Conservation (phyloP, 2,113 vertebrate species). For the Petroica traversi region DNA sequence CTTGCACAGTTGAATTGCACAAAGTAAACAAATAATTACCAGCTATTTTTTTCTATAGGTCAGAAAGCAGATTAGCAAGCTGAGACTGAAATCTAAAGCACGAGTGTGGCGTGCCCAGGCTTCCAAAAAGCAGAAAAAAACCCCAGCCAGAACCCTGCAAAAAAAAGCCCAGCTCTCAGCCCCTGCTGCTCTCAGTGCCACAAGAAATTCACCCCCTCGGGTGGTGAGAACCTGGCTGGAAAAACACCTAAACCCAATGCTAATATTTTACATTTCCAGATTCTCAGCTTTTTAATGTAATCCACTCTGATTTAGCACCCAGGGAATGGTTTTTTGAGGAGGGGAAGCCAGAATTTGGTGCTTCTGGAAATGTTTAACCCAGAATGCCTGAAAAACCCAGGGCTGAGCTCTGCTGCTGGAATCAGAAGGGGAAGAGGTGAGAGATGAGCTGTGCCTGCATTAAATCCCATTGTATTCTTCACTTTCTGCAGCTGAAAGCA, state of each 20-base stretch:
- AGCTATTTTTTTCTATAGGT: background rate
- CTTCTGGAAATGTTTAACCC: background rate
- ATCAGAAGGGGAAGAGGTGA: background rate
- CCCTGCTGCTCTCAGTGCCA: background rate
- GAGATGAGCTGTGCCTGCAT: background rate
- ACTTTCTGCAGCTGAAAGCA: background rate
- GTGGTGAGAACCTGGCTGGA: background rate
- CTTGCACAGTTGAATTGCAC: background rate
- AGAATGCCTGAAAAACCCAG: background rate
- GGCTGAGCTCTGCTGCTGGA: background rate
- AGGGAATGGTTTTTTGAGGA: background rate
- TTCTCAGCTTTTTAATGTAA: background rate
- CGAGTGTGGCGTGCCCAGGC: background rate
- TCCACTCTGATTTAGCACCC: background rate
- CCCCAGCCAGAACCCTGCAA: background rate
- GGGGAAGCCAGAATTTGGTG: background rate
- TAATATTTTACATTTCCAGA: background rate
- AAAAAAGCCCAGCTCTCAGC: background rate
- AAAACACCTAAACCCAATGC: background rate
- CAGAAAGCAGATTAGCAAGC: background rate
- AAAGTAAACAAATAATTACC: constrained; percentile 15
- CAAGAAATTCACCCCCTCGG: background rate
- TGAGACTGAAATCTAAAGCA: background rate
- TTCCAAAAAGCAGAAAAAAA: background rate
- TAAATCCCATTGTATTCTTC: background rate